Evolutionary conservation across 2,797 vertebrate genomes (phyloP).

Genomic region (Lutjanus argentimaculatus): DNA sequence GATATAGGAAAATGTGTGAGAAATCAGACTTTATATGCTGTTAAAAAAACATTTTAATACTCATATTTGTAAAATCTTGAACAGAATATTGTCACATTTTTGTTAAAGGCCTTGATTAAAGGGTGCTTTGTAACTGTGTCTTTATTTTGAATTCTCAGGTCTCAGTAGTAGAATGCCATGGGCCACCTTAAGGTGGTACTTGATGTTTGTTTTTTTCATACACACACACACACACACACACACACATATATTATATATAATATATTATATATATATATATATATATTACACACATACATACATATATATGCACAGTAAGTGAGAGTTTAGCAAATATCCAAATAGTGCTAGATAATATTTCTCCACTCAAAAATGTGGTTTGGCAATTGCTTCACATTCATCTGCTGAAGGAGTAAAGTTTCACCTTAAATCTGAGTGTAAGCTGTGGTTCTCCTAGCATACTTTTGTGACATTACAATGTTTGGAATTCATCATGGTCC

Average conservation of each 20-base stretch:
- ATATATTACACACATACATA: too few relatives aligned
- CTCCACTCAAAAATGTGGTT: background rate
- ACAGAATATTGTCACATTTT: slow-evolving; percentile 43
- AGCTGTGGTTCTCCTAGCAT: too few relatives aligned
- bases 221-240: too few relatives aligned
- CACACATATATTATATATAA: too few relatives aligned
- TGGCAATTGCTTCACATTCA: background rate
- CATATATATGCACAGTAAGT: background rate
- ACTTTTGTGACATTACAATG: background rate
- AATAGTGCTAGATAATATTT: background rate
- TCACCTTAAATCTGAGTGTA: background rate
- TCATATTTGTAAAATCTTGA: slow-evolving; percentile 43
- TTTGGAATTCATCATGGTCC: background rate
- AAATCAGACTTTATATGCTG: slow-evolving; percentile 8
- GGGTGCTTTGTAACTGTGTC: slow-evolving; percentile 54
- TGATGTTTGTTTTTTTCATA: too few relatives aligned
- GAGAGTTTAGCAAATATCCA: background rate
- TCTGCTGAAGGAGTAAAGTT: background rate
- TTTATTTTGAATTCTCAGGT: background rate
- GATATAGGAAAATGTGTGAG: background rate
- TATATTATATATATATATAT: too few relatives aligned
- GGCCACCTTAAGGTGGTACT: background rate
- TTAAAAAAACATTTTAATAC: slow-evolving; percentile 54
- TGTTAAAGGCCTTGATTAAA: slow-evolving; percentile 68
- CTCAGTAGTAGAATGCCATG: background rate